Evolutionary conservation across 2,113 vertebrate genomes (phyloP).

Genomic region (Brevimyrus niger): DNA sequence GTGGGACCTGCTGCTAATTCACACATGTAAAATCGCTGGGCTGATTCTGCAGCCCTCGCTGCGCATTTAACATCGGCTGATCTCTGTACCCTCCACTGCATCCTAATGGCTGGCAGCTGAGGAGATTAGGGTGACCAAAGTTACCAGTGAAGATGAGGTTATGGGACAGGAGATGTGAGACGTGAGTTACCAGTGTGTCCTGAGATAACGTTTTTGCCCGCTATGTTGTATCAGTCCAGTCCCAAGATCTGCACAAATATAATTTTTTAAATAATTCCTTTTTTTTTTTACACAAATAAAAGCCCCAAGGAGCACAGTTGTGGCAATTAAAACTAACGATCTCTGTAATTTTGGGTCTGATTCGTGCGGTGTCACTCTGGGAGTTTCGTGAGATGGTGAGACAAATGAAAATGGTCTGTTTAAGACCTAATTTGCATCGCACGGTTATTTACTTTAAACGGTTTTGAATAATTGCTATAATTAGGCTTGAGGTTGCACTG

Average conservation of each 20-base stretch:
- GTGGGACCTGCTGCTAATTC: background rate
- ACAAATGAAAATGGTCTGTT: background rate
- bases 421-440: background rate
- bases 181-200: background rate
- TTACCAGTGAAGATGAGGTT: background rate
- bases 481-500: background rate
- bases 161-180: background rate
- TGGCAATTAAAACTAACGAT: background rate
- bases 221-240: background rate
- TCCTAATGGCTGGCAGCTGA: background rate
- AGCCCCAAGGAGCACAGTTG: background rate
- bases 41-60: background rate
- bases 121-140: background rate
- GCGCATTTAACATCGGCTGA: background rate
- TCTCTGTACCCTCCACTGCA: background rate
- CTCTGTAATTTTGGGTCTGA: background rate
- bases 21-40: background rate
- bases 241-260: background rate
- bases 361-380: background rate
- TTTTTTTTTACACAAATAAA: background rate
- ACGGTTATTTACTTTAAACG: background rate
- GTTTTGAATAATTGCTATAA: background rate
- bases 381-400: background rate
- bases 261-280: background rate
- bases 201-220: background rate